Evolutionary conservation across 2,113 vertebrate genomes (phyloP).

Genomic region (Pluvialis apricaria): DNA sequence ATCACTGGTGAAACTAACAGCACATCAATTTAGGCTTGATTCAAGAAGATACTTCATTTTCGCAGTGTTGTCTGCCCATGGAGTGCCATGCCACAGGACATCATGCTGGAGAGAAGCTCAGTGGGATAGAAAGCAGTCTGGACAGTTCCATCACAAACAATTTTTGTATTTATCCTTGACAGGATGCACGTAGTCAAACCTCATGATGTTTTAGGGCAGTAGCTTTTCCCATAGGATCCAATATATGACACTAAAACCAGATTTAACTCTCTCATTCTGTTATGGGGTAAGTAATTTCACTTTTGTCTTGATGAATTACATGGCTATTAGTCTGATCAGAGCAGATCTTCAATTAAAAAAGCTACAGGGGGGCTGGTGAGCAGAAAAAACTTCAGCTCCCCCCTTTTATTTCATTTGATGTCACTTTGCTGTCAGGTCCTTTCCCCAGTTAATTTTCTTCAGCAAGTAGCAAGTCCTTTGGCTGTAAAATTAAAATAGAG

Average conservation of each 20-base stretch:
- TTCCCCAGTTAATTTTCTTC: not conserved
- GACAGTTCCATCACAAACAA: not conserved
- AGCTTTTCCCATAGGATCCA: not conserved
- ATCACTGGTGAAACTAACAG: not conserved
- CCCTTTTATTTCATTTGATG: not conserved
- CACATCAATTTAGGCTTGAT: not conserved
- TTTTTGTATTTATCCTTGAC: not conserved
- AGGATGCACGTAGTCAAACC: not conserved
- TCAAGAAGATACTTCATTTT: not conserved
- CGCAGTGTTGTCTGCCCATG: not conserved
- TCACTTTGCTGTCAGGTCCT: not conserved
- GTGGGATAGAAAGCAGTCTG: not conserved
- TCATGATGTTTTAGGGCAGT: not conserved
- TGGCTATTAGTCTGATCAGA: not conserved
- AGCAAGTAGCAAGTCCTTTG: not conserved
- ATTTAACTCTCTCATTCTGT: not conserved
- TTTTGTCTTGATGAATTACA: not conserved
- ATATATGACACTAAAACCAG: not conserved
- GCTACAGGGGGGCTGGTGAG: not conserved
- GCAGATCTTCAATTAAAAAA: not conserved
- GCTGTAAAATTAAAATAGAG: constrained; percentile 18
- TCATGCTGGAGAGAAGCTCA: not conserved
- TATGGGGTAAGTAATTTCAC: not conserved
- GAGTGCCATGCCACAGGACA: not conserved
- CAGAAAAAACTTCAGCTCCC: not conserved